Conservation (phyloP, 2,797 vertebrate species). For the Ptychobarbus kaznakovi region DNA sequence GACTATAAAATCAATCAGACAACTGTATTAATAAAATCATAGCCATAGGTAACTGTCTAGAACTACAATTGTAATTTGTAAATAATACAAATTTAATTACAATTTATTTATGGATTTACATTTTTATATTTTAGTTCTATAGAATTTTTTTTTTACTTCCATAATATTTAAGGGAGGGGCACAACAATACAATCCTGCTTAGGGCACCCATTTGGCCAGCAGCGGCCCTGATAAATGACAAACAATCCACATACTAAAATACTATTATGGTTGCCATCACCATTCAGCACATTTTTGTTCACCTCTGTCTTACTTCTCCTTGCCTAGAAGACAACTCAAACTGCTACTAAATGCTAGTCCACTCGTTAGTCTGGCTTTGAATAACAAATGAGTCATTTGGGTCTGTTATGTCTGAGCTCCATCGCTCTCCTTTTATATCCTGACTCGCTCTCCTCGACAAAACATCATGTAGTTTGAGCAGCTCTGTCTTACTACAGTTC, state of each 20-base stretch:
- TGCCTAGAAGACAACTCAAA: slow-evolving; percentile 10
- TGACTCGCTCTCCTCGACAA: slow-evolving; percentile 5
- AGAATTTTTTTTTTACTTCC: no score
- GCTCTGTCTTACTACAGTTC: slow-evolving; percentile 14
- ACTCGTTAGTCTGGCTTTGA: background rate
- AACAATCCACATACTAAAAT: background rate
- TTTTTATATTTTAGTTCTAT: no score
- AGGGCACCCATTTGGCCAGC: no score
- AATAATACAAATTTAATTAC: no score
- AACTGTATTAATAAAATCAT: no score
- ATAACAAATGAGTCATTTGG: slow-evolving; percentile 6
- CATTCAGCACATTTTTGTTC: background rate
- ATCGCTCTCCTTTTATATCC: background rate
- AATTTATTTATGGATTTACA: no score
- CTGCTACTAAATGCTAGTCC: background rate
- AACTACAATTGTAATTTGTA: no score
- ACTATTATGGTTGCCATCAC: background rate
- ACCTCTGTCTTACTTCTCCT: background rate
- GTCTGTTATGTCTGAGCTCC: slow-evolving; percentile 20
- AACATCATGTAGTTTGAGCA: background rate
- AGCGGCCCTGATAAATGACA: background rate
- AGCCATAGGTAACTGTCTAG: no score
- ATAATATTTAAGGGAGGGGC: no score
- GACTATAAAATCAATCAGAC: no score
- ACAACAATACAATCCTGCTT: no score